These are phyloP conservation scores for Gyps fulvus DNA, from an alignment of 2,113 vertebrate species.

Conservation along the genomic window DNA sequence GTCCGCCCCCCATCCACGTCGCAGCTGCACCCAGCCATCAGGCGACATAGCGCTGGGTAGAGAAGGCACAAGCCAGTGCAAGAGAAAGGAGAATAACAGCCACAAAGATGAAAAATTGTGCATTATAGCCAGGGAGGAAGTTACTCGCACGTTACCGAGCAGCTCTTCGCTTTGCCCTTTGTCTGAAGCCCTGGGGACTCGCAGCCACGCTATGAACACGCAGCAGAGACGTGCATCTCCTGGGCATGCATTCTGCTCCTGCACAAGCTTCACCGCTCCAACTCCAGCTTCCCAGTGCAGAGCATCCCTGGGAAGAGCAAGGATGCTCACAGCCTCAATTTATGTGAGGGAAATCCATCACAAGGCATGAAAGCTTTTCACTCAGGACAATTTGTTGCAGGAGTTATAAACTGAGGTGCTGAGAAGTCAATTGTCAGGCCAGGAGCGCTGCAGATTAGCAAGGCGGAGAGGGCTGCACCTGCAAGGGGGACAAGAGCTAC, in stretches of 20 bases:
- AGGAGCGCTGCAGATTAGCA: neutral
- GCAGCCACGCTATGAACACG: accelerated
- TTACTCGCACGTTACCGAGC: neutral
- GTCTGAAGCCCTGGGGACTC: neutral
- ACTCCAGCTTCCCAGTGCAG: neutral
- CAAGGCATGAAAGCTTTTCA: conserved; percentile 9
- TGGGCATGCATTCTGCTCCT: neutral
- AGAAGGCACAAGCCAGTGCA: neutral
- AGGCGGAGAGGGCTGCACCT: neutral
- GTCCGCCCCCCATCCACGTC: neutral
- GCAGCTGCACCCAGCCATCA: neutral
- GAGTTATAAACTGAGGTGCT: neutral
- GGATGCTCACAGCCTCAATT: neutral
- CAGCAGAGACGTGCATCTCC: neutral
- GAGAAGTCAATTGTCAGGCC: neutral
- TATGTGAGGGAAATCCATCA: conserved; percentile 43
- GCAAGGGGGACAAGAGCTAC: neutral
- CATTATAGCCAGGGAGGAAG: neutral
- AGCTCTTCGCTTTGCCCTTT: neutral
- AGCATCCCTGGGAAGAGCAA: neutral
- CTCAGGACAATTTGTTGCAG: conserved; percentile 23
- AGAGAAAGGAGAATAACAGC: neutral
- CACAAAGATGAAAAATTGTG: neutral
- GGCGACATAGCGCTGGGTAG: neutral
- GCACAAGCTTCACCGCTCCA: neutral